Base-by-base conservation (phyloP, 2,888 invertebrate species). In the Agrotis ipsilon region DNA sequence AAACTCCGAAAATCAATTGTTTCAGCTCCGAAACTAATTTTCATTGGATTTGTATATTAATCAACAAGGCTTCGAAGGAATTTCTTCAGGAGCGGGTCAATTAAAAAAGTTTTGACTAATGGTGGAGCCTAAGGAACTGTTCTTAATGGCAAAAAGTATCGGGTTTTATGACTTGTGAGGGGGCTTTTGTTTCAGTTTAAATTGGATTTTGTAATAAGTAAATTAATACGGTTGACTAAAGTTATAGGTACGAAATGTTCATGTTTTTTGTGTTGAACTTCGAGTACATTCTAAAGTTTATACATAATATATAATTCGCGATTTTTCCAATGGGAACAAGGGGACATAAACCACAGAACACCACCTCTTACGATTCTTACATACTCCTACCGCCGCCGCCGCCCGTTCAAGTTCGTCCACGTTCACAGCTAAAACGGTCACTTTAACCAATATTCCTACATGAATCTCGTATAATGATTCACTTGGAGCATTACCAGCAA, bases 71-170 rank as follows among this genome's bases (percentile, higher is more conserved):
- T 57, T 80, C 57, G 18, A 52, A 58, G 27, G 59, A 81, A 67
- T 77, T 67, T 57, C 51, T 73, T 62, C 45, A 48, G 55, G 69
- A 80, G 68, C 39, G 62, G 68, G 75, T 75, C 83, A 80, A 83
- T 83, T 83, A 83, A 83, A 83, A 84, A 85, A 85, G 81, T 83
- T 85, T 72, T 83, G 62, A 83, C 61, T 75, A 75, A 85, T 85
- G 52, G n/a, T 48, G 48, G 46, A 39, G 46, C 32, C 66, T 61
- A 57, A 68, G 64, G 32, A 75, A 67, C 59, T 54, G 64, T 45
- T 19, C 19, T 27, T 68, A 74, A 82, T 74, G 59, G 68, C 70
- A 32, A 21, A 67, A 77, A 72, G 74, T 75, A 72, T 75, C 79
- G 51, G 46, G 68, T 68, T 82, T 84, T 68, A 69, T 60, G 54